These are phyloP conservation scores for roundworm (Caenorhabditis elegans) DNA, from an alignment of 1,140 invertebrate genomes.

Conservation along the genomic window DNA sequence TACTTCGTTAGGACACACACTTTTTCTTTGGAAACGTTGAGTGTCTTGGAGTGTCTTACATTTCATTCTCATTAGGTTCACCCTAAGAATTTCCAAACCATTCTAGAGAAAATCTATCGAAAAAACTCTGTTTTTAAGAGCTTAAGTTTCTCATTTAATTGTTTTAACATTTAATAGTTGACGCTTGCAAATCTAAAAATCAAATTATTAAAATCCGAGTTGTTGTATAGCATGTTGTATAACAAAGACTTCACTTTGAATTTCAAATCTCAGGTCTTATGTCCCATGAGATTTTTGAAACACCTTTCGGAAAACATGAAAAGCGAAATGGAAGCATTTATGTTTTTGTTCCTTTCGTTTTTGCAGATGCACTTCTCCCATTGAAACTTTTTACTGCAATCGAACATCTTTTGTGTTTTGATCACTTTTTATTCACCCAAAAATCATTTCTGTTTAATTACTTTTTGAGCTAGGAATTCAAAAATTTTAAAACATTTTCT, in stretches of 20 bases:
- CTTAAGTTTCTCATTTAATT: no score
- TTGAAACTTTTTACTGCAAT: background rate
- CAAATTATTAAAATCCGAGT: no score
- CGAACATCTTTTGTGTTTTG: background rate
- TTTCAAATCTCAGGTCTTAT: no score
- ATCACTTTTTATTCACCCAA: background rate
- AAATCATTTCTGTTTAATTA: no score
- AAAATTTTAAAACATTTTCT: no score
- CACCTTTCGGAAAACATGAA: slow-evolving; percentile 1
- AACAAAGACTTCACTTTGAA: no score
- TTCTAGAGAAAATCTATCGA: background rate
- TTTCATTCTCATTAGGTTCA: background rate
- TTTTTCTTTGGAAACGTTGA: background rate
- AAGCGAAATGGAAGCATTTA: background rate
- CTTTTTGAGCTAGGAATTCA: no score
- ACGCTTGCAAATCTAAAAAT: no score
- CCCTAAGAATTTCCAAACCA: background rate
- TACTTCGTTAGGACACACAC: background rate
- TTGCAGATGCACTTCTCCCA: background rate
- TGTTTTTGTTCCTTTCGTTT: background rate
- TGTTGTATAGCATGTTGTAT: no score
- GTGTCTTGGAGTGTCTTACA: background rate
- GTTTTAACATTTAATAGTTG: no score
- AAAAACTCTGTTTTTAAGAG: no score
- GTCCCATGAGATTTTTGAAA: slow-evolving; percentile 4